Evolutionary conservation across 2,113 vertebrate genomes (phyloP).

Genomic region (Myodes glareolus): DNA sequence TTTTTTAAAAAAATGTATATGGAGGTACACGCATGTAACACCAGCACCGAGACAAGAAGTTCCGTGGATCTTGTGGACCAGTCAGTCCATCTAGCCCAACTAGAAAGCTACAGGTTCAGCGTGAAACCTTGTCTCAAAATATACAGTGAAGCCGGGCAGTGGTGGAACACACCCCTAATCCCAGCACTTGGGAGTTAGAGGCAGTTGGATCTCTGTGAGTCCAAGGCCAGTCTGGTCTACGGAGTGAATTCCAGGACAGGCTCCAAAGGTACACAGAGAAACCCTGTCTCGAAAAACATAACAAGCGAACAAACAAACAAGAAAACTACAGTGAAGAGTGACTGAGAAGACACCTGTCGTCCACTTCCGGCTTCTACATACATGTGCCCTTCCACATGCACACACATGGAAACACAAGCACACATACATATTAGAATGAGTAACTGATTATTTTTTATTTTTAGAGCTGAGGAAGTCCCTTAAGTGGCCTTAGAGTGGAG

Average conservation of each 20-base stretch:
- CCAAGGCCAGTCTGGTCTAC: no score
- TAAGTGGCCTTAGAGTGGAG: neutral
- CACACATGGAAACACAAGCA: neutral
- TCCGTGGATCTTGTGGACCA: neutral
- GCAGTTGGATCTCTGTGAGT: no score
- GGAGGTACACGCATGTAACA: neutral
- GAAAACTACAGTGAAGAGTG: neutral
- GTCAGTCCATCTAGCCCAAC: neutral
- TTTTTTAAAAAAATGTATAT: neutral
- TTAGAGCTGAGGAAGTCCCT: neutral
- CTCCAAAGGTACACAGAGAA: neutral
- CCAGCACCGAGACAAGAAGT: neutral
- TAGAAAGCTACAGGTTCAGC: neutral
- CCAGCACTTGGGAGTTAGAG: no score
- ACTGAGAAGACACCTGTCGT: neutral
- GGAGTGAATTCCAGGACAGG: no score
- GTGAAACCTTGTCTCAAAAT: neutral
- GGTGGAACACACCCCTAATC: no score
- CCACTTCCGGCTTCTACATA: neutral
- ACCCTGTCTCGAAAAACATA: neutral
- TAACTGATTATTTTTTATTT: neutral
- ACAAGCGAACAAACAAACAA: no score
- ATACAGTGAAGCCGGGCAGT: neutral
- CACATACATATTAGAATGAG: neutral
- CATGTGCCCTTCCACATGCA: no score